Evolutionary conservation across 2,113 vertebrate genomes (phyloP).

Genomic region (Lepus americanus): DNA sequence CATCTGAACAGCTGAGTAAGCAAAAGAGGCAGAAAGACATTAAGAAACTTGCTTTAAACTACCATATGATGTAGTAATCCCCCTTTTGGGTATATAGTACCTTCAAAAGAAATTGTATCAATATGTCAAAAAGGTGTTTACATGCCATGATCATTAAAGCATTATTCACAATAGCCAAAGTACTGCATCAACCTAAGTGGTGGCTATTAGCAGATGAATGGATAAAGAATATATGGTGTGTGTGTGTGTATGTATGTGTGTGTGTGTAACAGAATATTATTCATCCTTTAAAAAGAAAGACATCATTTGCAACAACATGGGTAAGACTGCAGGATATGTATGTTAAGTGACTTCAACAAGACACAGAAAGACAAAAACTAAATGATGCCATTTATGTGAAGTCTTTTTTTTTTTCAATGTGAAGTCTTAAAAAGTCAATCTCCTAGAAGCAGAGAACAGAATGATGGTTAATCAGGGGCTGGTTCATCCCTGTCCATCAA

Average conservation of each 20-base stretch:
- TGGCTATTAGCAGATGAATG: not conserved
- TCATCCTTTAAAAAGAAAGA: not conserved
- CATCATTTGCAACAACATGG: not conserved
- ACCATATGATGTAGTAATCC: not conserved
- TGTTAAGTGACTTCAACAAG: not conserved
- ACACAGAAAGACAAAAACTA: not conserved
- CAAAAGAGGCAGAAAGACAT: not conserved
- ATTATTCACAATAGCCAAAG: not conserved
- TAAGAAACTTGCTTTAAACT: not conserved
- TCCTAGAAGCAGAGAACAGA: not conserved
- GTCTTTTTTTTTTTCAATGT: not conserved
- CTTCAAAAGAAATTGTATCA: not conserved
- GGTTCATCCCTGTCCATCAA: not conserved
- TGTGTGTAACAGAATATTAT: not conserved
- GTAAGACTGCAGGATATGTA: not conserved
- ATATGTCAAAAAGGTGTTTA: not conserved
- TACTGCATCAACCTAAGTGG: not conserved
- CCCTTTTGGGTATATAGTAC: not conserved
- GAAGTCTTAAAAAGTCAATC: not conserved
- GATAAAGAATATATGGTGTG: not conserved
- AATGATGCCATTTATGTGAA: not conserved
- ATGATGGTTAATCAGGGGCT: not conserved
- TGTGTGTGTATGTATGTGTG: not conserved
- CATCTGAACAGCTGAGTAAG: not conserved
- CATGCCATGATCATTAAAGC: too few species aligned